Evolutionary conservation across 2,113 vertebrate species (phyloP).

Genomic region (Sclerurus mexicanus): DNA sequence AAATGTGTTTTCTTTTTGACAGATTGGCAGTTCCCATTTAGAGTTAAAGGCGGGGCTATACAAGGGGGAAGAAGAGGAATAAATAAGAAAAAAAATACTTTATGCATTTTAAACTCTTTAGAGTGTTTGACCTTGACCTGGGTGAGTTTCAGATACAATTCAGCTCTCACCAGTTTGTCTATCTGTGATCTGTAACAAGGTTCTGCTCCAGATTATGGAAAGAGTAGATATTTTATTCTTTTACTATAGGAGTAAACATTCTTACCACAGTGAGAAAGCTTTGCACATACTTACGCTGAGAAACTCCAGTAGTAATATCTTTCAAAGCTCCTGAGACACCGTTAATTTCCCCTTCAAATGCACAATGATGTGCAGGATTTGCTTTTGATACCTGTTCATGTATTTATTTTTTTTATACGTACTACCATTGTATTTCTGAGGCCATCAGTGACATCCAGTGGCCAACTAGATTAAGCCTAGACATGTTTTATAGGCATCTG

Average conservation of each 20-base stretch:
- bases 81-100: not conserved
- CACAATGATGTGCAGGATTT: not conserved
- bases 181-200: not conserved
- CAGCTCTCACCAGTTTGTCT: not conserved
- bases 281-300: not conserved
- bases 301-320: not conserved
- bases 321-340: not conserved
- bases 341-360: not conserved
- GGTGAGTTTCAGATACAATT: not conserved
- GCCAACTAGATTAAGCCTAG: conserved; percentile 56
- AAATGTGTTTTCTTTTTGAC: not conserved
- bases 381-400: not conserved
- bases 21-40: not conserved
- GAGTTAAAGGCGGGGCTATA: not conserved
- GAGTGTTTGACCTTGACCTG: not conserved
- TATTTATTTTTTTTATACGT: not conserved
- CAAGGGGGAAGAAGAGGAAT: not conserved
- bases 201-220: not conserved
- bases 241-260: not conserved
- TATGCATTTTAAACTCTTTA: not conserved
- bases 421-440: conserved; percentile 55
- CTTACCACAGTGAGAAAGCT: not conserved
- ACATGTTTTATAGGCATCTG: conserved; percentile 16
- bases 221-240: not conserved
- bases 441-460: conserved; percentile 74